Conservation (phyloP, 2,797 vertebrate genomes). For the Dipus sagitta region DNA sequence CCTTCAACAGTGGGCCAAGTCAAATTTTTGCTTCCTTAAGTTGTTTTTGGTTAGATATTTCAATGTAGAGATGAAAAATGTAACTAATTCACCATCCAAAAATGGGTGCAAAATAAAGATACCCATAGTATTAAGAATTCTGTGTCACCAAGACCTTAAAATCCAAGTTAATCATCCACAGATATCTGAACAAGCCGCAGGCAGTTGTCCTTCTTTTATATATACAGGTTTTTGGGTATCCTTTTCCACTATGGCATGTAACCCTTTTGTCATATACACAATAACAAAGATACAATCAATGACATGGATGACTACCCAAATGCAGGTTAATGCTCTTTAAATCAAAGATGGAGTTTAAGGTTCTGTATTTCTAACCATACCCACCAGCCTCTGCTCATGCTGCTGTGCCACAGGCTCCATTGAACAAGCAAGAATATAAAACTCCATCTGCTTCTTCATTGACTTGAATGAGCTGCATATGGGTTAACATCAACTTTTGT, state of each 20-base stretch:
- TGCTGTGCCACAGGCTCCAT: not conserved
- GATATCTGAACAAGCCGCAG: not conserved
- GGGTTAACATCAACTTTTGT: constrained; percentile 10
- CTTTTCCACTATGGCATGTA: not conserved
- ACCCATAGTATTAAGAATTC: not conserved
- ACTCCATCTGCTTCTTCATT: not conserved
- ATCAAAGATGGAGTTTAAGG: not conserved
- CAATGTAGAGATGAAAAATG: too few species aligned
- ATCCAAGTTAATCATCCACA: not conserved
- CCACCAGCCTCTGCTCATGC: not conserved
- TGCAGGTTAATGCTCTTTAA: not conserved
- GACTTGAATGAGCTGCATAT: constrained; percentile 1
- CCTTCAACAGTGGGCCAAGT: not conserved
- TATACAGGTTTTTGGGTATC: too few species aligned
- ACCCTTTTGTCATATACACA: not conserved
- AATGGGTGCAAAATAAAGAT: not conserved
- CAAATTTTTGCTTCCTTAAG: not conserved
- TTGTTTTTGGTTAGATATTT: not conserved
- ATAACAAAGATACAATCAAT: not conserved
- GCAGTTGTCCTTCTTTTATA: not conserved
- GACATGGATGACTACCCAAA: not conserved
- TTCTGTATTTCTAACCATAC: not conserved
- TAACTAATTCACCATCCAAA: not conserved
- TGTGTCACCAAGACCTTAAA: not conserved
- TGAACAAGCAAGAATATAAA: not conserved